Evolutionary conservation across 1,140 invertebrate species (phyloP), one percentile per base, ranked within the genome.

Genomic region (Steinernema khuongi): DNA sequence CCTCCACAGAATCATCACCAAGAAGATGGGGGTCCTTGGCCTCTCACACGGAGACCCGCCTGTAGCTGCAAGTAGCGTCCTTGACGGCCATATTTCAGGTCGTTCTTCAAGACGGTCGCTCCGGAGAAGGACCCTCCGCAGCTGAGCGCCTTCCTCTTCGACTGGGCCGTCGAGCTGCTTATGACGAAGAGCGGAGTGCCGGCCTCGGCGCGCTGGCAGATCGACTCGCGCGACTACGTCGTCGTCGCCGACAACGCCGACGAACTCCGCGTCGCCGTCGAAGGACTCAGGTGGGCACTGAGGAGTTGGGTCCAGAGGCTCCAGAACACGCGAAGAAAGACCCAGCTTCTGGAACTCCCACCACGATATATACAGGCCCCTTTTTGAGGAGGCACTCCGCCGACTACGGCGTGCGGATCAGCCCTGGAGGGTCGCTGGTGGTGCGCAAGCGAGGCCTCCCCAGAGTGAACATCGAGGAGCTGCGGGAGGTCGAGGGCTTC

Each of bases 71-170:
- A n/a, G n/a, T n/a, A n/a, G n/a, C n/a, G n/a, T n/a, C n/a, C n/a
- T n/a, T n/a, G n/a, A n/a, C n/a, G n/a, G n/a, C n/a, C n/a, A n/a
- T n/a, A n/a, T n/a, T n/a, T n/a, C n/a, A 41, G 36, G n/a, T 60
- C 50, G 22, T 60, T 60, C 50, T 60, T 60, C 50, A 60, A 60
- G 26, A 60, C 19, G 11, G 2, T 60, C 50, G 50, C 50, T 7
- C 50, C 50, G 4, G 50, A 60, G 50, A 60, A 60, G 19, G 50
- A 60, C 26, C 50, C 50, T 11, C 50, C 50, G 7, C 50, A 60
- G 50, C 50, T 60, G 50, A 60, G 50, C 50, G 50, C 50, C 14
- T 60, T 60, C 26, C 50, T 60, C 50, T 60, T 60, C 50, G 50
- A 60, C 22, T 60, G 50, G 50, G 50, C 50, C 50, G 50, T 26